These are phyloP conservation scores for Campoletis sonorensis DNA, from an alignment of 1,140 invertebrate species.

Conservation along the genomic window DNA sequence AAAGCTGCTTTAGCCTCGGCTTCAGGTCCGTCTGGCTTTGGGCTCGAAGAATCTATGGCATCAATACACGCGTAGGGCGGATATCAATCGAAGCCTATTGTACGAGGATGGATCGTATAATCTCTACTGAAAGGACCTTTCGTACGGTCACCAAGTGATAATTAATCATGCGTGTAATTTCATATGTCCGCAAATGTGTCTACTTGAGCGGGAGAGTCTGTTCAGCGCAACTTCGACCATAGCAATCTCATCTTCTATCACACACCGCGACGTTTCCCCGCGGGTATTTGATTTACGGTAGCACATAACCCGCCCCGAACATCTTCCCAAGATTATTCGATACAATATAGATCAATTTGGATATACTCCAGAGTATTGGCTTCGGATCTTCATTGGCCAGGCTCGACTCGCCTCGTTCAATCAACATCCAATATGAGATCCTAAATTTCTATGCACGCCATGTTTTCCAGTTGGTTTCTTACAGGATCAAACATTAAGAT, in stretches of 20 bases:
- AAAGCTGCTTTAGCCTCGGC: not conserved
- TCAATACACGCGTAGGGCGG: not conserved
- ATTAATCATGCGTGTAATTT: constrained; percentile 52
- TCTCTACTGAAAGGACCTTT: constrained; percentile 52
- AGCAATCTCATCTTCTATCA: not conserved
- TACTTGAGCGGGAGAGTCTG: constrained; percentile 22
- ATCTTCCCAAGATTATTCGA: not conserved
- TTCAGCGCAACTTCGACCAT: constrained; percentile 21
- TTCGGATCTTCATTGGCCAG: no score
- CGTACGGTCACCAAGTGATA: constrained; percentile 44
- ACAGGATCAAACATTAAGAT: no score
- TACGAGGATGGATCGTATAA: constrained; percentile 40
- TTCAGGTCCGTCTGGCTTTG: no score
- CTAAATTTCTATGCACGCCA: no score
- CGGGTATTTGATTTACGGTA: not conserved
- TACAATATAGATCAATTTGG: not conserved
- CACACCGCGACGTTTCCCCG: not conserved
- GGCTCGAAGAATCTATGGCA: not conserved
- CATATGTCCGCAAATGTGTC: constrained; percentile 31
- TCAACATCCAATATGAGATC: no score
- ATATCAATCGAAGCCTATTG: constrained; percentile 8
- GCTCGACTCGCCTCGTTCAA: no score
- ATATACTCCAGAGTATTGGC: no score
- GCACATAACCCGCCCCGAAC: not conserved
- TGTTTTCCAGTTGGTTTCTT: no score